These are phyloP conservation scores for Sminthurinus signatus DNA, from an alignment of 1,140 invertebrate species.

Conservation along the genomic window DNA sequence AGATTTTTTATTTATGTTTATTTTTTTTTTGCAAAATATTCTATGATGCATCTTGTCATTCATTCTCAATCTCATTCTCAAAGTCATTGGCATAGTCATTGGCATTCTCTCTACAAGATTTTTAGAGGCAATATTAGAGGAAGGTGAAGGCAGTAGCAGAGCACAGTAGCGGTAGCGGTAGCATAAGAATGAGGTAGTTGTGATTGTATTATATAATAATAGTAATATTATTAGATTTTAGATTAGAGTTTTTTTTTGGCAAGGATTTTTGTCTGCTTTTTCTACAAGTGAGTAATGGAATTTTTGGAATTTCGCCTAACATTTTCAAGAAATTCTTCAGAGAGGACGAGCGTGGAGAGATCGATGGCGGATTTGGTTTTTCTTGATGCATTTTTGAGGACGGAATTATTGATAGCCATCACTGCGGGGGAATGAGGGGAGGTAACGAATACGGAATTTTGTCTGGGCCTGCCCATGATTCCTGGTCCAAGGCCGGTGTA, in stretches of 20 bases:
- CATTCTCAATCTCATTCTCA: too few species aligned
- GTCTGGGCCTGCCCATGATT: slow-evolving; percentile 49
- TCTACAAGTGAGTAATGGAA: slow-evolving; percentile 40
- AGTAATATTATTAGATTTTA: too few species aligned
- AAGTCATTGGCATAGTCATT: too few species aligned
- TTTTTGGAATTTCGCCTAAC: slow-evolving; percentile 36
- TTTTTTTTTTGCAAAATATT: too few species aligned
- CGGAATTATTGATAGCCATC: slow-evolving; percentile 32
- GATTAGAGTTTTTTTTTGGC: not conserved
- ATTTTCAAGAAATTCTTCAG: slow-evolving; percentile 46
- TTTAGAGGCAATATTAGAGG: too few species aligned
- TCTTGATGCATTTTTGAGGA: slow-evolving; percentile 52
- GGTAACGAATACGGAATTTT: slow-evolving; percentile 79
- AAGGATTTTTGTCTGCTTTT: not conserved
- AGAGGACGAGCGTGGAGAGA: slow-evolving; percentile 63
- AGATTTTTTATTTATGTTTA: too few species aligned
- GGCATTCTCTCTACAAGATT: too few species aligned
- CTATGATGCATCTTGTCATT: too few species aligned
- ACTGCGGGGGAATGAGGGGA: slow-evolving; percentile 54
- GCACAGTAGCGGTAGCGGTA: too few species aligned
- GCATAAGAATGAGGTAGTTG: too few species aligned
- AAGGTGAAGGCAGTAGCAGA: too few species aligned
- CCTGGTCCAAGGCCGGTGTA: slow-evolving; percentile 4
- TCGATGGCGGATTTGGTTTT: slow-evolving; percentile 75
- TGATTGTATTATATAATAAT: too few species aligned